phyloP scores from a whole-genome alignment of 2,113 vertebrate genomes.

The Aplodontia rufa region DNA sequence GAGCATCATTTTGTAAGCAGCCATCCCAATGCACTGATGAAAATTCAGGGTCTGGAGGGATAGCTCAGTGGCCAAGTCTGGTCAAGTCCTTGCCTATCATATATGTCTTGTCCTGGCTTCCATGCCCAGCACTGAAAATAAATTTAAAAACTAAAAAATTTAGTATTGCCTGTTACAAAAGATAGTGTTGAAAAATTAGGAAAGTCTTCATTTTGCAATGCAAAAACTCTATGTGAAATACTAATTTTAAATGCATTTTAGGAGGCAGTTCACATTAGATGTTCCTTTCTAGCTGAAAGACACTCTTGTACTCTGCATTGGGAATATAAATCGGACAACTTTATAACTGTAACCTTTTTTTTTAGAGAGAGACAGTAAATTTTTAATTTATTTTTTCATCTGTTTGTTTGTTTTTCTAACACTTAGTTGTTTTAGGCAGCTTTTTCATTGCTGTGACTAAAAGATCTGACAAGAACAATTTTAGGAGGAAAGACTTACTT shows the following conservation, averaged over 20 bases:
- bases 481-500: too few relatives aligned
- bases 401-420: too few relatives aligned
- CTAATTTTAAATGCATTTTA: neutral
- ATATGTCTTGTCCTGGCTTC: neutral
- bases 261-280: neutral
- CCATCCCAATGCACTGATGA: neutral
- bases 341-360: neutral
- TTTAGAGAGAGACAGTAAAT: too few relatives aligned
- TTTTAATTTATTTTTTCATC: too few relatives aligned
- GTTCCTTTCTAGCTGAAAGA: neutral
- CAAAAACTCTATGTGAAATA: neutral
- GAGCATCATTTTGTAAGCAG: neutral
- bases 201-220: neutral
- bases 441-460: too few relatives aligned
- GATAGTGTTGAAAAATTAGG: neutral
- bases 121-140: neutral
- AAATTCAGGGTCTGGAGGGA: neutral
- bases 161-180: neutral
- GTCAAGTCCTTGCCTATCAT: neutral
- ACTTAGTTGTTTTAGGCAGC: too few relatives aligned
- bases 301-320: neutral
- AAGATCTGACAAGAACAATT: too few relatives aligned
- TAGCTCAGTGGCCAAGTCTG: neutral
- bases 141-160: neutral
- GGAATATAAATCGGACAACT: neutral